Conservation (phyloP, 1,140 invertebrate genomes). For the Aphis craccivora region DNA sequence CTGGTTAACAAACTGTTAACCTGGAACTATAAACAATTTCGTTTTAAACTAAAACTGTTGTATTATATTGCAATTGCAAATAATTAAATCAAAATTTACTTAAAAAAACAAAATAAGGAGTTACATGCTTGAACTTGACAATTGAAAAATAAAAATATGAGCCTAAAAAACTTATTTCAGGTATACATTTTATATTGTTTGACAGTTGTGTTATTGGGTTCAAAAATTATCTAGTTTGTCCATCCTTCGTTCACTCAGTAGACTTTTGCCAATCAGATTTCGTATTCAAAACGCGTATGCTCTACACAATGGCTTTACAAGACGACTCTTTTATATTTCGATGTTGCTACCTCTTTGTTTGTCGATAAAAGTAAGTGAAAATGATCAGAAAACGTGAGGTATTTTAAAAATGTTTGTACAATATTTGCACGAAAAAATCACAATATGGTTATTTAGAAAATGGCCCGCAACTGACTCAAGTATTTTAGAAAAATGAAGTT, state of each 20-base stretch:
- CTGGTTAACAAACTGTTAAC: too few relatives aligned
- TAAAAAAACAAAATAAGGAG: too few relatives aligned
- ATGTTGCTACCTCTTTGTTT: constrained; percentile 5
- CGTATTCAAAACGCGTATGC: not conserved
- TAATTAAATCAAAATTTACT: not conserved
- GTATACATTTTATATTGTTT: not conserved
- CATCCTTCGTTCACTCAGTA: not conserved
- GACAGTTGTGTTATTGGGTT: not conserved
- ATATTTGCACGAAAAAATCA: not conserved
- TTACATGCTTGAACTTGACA: not conserved
- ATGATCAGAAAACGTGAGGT: constrained; percentile 20
- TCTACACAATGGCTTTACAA: not conserved
- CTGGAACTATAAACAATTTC: not conserved
- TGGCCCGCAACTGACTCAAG: not conserved
- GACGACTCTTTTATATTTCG: not conserved
- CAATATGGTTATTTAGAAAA: not conserved
- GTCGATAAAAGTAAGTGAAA: not conserved
- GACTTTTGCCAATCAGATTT: not conserved
- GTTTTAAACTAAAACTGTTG: not conserved
- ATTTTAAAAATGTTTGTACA: constrained; percentile 2
- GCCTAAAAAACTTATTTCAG: not conserved
- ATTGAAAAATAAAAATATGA: not conserved
- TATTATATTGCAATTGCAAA: not conserved
- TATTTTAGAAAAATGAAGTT: not conserved
- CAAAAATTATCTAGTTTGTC: not conserved